phyloP scores from a whole-genome alignment of 2,113 vertebrate genomes.

The Chionomys nivalis region DNA sequence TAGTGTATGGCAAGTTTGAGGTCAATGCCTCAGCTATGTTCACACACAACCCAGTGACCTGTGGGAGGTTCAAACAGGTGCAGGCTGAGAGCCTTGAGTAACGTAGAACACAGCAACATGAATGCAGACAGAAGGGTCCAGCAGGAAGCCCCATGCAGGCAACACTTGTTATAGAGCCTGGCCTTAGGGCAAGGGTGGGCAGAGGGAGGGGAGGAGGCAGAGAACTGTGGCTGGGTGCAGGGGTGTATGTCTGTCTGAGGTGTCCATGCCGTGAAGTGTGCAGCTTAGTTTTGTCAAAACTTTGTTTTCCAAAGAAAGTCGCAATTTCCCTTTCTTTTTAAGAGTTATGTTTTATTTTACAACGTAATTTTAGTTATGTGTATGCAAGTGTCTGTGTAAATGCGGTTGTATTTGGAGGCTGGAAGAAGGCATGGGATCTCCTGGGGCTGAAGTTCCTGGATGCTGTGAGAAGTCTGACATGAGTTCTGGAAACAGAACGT shows the following conservation, averaged over 20 bases:
- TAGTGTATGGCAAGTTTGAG: neutral
- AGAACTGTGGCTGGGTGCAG: neutral
- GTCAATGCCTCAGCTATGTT: neutral
- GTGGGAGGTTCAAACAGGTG: too few species aligned
- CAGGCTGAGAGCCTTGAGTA: neutral
- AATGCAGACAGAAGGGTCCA: neutral
- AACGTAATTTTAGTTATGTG: neutral
- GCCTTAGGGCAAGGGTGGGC: neutral
- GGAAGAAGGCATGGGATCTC: neutral
- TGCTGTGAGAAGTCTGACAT: neutral
- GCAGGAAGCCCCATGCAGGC: neutral
- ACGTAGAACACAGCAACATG: neutral
- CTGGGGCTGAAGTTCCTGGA: neutral
- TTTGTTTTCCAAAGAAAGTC: neutral
- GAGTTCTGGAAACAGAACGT: neutral
- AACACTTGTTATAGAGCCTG: neutral
- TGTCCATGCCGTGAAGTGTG: rapidly evolving
- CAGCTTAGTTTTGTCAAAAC: neutral
- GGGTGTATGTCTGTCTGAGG: rapidly evolving
- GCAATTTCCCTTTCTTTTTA: neutral
- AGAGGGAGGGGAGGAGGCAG: too few species aligned
- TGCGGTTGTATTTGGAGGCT: neutral
- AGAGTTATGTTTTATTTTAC: neutral
- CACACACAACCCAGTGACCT: neutral
- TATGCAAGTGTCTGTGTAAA: neutral